Base-by-base conservation (phyloP, 2,113 vertebrate species). In the Ictalurus furcatus region DNA sequence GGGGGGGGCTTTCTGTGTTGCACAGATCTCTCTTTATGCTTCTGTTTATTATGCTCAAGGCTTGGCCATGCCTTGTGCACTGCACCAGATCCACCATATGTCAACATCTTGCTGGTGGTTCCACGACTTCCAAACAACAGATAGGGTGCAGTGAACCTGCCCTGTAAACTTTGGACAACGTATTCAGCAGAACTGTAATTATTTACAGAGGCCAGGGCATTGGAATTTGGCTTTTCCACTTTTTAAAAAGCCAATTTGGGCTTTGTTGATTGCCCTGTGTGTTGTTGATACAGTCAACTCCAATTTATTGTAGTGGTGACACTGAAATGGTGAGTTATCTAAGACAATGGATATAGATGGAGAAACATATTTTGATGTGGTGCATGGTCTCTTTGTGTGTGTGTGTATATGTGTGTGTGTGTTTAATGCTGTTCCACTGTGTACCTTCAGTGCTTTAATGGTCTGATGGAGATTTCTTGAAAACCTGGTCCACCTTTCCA, bases 81-180 rank as follows among this genome's bases (percentile, higher is more conserved):
- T 96, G 96, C 97, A 97, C 96, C 97, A 97, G 97, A 96, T 95
- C 95, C 95, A 96, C 96, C 96, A 97, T 97, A 97, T 99, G 97
- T 99, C 97, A 99, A 99, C 97, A 99, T 98, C 96, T 97, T 96
- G 96, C 97, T 97, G 97, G 97, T 97, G 97, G 97, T 98, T 99
- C 97, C 94, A 95, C 96, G 96, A 97, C 97, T 95, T 99, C 97
- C 97, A 99, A 99, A 99, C 97, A 99, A 98, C 97, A 97, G 97
- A 96, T 94, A 98, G 97, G 96, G 98, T 98, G 97, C 97, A 96
- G 95, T 99, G 98, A 99, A 97, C 97, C 96, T 97, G 96, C 97
- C 97, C 96, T 97, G 97, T 99, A 99, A 99, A 99, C 98, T 98
- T 99, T 99, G 97, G 97, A 97, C 97, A 98, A 98, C 97, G 97